Evolutionary conservation across 2,888 invertebrate species (phyloP).

Genomic region (Acleris holmiana): DNA sequence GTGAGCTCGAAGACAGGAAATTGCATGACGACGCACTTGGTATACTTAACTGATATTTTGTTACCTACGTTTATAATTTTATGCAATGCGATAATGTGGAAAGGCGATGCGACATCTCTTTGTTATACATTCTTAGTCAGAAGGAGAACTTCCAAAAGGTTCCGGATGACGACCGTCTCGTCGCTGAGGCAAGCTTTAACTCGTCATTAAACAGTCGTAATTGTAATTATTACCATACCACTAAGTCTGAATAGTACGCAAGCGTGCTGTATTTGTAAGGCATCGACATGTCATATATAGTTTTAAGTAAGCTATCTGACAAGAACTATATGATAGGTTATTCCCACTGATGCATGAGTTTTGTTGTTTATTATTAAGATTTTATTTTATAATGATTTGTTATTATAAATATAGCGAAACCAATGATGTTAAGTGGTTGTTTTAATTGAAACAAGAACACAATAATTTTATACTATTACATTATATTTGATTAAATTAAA

Average conservation of each 20-base stretch:
- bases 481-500: background rate
- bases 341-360: conserved; percentile 67
- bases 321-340: conserved; percentile 25
- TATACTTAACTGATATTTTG: conserved; percentile 46
- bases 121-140: conserved; percentile 17
- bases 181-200: conserved; percentile 52
- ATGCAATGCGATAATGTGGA: conserved; percentile 60
- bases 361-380: conserved; percentile 61
- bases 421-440: conserved; percentile 67
- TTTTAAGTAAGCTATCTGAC: background rate
- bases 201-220: conserved; percentile 43
- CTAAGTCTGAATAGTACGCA: conserved; percentile 49
- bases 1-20: conserved; percentile 44
- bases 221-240: conserved; percentile 50
- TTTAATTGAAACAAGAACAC: conserved; percentile 14
- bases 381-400: conserved; percentile 42
- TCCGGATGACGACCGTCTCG: conserved; percentile 3
- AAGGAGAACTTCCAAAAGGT: background rate
- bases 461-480: background rate
- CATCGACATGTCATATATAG: conserved; percentile 2
- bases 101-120: conserved; percentile 64
- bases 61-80: conserved; percentile 2
- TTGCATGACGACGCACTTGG: conserved; percentile 52
- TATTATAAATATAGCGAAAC: conserved; percentile 56
- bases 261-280: conserved; percentile 41